Base-by-base conservation (phyloP, 1,140 invertebrate species). In the Diplogasteroides magnus region DNA sequence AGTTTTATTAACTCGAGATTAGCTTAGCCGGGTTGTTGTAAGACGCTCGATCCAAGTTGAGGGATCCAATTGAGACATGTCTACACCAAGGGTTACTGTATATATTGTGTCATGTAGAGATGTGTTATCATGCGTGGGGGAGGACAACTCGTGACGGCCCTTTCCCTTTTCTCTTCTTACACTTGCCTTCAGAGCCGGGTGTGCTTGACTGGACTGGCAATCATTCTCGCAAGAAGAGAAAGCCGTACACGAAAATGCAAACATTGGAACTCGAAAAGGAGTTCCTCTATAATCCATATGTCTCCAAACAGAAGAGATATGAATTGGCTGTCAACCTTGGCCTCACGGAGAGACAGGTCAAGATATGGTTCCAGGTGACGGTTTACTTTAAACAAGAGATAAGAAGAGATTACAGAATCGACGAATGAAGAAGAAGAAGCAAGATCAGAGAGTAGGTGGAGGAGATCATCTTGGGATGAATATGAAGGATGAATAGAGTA, bases 221-320 rank as follows among this genome's bases (percentile, higher is more conserved):
- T 31, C 28, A 60, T 71, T 72, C 67, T 28, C 11, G 70, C 27
- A 72, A 72, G 68, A 72, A 96, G 87, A 90, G 94, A 84, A 95
- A 96, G 85, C 94, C 93, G 0, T 96, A 97, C 84, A 94, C 93
- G 25, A 96, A 96, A 85, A 94, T 90, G 85, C 94, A 97, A 83
- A 96, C 93, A 0, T 86, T 96, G 77, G 94, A 97, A 84, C 85
- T 97, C 79, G 94, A 97, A 84, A 97, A 96, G 85, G 94, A 97
- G 86, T 97, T 96, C 85, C 89, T 95, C 19, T 94, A 90, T 85
- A 95, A 94, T 86, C 91, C 91, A 26, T 97, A 97, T 87, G 93
- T 97, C 31, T 94, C 91, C 62, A 97, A 97, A 84, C 94, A 97
- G 84, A 96, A 95, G 83, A 88, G 93, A 71, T 97, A 92, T 92